phyloP scores from a whole-genome alignment of 2,113 vertebrate genomes.

The Leptosomus discolor region DNA sequence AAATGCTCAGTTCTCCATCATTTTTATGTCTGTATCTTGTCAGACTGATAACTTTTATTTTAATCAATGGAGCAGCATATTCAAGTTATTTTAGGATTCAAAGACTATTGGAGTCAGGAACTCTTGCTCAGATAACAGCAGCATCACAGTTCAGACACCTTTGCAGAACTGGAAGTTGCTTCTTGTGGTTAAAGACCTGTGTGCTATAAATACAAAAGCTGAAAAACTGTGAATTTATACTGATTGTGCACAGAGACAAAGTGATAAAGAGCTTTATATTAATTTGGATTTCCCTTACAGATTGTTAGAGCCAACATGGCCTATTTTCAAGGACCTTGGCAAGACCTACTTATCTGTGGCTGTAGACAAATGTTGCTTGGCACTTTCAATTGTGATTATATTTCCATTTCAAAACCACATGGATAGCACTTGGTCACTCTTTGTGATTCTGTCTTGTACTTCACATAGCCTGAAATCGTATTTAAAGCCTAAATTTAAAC shows the following conservation, averaged over 20 bases:
- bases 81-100: neutral
- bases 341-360: neutral
- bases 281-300: slow-evolving; percentile 41
- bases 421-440: neutral
- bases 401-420: neutral
- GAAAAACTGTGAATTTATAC: slow-evolving; percentile 26
- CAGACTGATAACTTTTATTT: neutral
- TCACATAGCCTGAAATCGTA: neutral
- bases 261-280: slow-evolving; percentile 8
- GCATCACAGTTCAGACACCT: neutral
- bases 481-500: neutral
- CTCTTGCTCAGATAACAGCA: neutral
- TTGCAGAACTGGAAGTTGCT: neutral
- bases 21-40: neutral
- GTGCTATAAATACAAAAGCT: slow-evolving; percentile 17
- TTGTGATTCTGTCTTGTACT: neutral
- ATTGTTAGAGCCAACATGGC: neutral
- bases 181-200: neutral
- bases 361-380: neutral
- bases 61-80: neutral
- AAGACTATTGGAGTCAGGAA: neutral
- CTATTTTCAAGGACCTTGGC: slow-evolving; percentile 22
- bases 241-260: neutral
- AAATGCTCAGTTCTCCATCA: neutral
- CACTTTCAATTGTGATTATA: neutral